Base-by-base conservation (phyloP, 2,797 vertebrate species). In the Pipistrellus nathusii region DNA sequence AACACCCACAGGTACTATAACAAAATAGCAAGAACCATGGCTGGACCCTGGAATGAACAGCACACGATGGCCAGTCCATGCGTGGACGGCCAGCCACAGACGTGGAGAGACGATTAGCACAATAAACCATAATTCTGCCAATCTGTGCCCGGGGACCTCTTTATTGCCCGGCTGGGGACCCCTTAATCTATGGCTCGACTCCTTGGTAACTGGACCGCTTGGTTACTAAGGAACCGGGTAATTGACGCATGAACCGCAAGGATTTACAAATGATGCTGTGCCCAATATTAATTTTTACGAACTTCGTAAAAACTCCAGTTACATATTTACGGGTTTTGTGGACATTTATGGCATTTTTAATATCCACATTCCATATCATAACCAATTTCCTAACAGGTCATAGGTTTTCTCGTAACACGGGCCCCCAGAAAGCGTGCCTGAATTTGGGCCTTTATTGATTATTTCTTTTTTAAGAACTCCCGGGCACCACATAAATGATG, bases 51-150 rank as follows among this genome's bases (percentile, higher is more conserved):
- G 71, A 30, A 9, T 5, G 55, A 38, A 9, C 3, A 51, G 82
- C 90, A 51, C 71, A 35, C 32, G 27, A 20, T 89, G 0, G 1
- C 84, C 75, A 78, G 87, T 12, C 87, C 71, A 57, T 83, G 91
- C 41, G 35, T 66, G 93, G 89, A 95, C 88, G 75, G 53, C 77
- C 64, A 64, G 91, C 94, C 95, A 95, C 93, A 92, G 95, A 90
- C 95, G 38, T 17, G 32, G 84, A 66, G 57, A 95, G 96, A 97
- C 97, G 94, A 95, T 96, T 97, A 97, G 93, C 96, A 97, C 95
- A 95, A 96, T 97, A 95, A 97, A 95, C 95, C 88, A 95, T 97
- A 97, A 96, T 97, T 96, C 95, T 95, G 93, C 83, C 93, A 96
- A 97, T 97, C 95, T 94, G 95, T 95, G 95, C 95, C 92, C 78